A percentile compares a stretch with the other conserved stretches of the same genome.
phyloP scores from a whole-genome alignment of 2,113 vertebrate species.

The Tachysurus fulvidraco region DNA sequence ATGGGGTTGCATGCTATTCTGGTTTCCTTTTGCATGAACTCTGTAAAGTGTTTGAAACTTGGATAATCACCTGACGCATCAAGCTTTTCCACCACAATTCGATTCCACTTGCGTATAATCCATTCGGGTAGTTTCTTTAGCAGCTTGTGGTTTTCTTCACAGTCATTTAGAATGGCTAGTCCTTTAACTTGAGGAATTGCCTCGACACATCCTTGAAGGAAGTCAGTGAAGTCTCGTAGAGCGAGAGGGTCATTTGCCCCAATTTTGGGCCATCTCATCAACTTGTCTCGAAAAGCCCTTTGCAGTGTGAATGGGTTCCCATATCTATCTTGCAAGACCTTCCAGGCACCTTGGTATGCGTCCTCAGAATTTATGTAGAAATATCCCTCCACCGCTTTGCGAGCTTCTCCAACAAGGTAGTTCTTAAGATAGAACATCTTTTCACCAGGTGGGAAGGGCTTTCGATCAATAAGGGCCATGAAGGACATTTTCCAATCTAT shows the following conservation, averaged over 20 bases:
- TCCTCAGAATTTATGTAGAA: too few relatives aligned
- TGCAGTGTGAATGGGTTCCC: too few relatives aligned
- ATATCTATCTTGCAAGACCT: too few relatives aligned
- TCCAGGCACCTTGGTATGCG: background rate
- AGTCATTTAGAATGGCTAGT: constrained; percentile 39
- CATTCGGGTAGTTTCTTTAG: constrained; percentile 1
- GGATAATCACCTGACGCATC: background rate
- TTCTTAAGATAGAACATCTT: too few relatives aligned
- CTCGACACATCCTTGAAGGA: constrained; percentile 30
- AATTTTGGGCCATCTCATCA: constrained; percentile 39
- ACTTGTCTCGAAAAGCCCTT: too few relatives aligned
- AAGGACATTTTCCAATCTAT: constrained; percentile 52
- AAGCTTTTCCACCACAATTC: constrained; percentile 9
- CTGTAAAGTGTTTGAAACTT: too few relatives aligned
- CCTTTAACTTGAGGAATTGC: constrained; percentile 33
- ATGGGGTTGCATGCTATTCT: too few relatives aligned
- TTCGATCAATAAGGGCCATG: constrained; percentile 36
- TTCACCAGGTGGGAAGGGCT: constrained; percentile 38
- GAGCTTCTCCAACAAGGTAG: too few relatives aligned
- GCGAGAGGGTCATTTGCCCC: background rate
- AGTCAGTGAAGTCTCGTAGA: constrained; percentile 17
- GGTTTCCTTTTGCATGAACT: too few relatives aligned
- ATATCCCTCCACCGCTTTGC: too few relatives aligned
- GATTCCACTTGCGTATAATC: constrained; percentile 1
- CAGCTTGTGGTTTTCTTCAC: background rate